phyloP scores from a whole-genome alignment of 92 coral and sea anemone genomes.

The Zoanthus sociatus region DNA sequence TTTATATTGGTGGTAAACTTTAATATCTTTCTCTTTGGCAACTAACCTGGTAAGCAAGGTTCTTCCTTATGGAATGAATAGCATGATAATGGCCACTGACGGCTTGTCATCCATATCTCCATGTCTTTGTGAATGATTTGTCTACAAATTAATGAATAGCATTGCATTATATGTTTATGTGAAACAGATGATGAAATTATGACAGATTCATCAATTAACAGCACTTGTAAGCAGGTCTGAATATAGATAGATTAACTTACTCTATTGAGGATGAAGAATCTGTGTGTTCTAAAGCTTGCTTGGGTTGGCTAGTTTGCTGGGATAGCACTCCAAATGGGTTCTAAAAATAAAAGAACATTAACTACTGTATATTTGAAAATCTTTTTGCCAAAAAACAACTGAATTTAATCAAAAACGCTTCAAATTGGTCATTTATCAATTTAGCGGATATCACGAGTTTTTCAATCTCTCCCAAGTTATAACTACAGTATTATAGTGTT shows the following conservation, averaged over 20 bases:
- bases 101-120: conserved; percentile 80
- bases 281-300: not conserved
- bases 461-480: too few relatives aligned
- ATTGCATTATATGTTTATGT: too few relatives aligned
- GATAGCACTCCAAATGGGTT: conserved; percentile 26
- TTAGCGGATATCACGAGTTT: too few relatives aligned
- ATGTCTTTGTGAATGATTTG: conserved; percentile 75
- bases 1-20: not conserved
- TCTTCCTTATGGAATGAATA: conserved; percentile 79
- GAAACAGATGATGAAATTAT: too few relatives aligned
- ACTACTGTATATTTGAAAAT: too few relatives aligned
- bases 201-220: not conserved
- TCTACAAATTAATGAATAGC: conserved; percentile 39
- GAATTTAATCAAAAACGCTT: too few relatives aligned
- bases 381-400: too few relatives aligned
- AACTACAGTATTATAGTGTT: too few relatives aligned
- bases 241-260: conserved; percentile 3
- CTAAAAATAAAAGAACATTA: not conserved
- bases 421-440: too few relatives aligned
- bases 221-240: not conserved
- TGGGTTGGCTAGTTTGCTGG: not conserved
- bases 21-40: not conserved
- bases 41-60: conserved; percentile 75
- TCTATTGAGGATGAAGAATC: conserved; percentile 27
- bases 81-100: conserved; percentile 96